phyloP scores from a whole-genome alignment of 2,888 invertebrate species.

The Gerosis bhagava region DNA sequence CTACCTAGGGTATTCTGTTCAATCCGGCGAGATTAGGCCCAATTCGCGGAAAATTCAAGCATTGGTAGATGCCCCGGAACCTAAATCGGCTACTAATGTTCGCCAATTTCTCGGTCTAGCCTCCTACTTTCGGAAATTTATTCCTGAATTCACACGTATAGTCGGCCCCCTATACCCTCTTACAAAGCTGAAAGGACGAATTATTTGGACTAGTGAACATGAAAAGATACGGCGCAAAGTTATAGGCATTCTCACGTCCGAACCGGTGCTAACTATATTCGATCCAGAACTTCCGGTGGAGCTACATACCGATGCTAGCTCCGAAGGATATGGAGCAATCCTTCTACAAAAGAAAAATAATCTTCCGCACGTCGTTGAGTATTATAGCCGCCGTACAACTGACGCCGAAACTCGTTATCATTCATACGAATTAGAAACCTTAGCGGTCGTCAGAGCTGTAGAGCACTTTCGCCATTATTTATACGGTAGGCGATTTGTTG shows the following conservation, averaged over 20 bases:
- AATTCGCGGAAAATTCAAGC: constrained; percentile 18
- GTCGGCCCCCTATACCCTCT: constrained; percentile 37
- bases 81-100: constrained; percentile 32
- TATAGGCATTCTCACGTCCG: no score
- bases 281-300: constrained; percentile 29
- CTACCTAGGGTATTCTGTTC: constrained; percentile 8
- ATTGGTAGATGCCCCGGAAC: constrained; percentile 23
- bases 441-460: constrained; percentile 29
- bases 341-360: constrained; percentile 27
- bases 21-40: constrained; percentile 1
- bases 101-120: constrained; percentile 34
- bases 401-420: constrained; percentile 29
- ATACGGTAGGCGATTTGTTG: constrained; percentile 18
- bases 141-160: constrained; percentile 31
- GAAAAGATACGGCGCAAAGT: no score
- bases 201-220: no score
- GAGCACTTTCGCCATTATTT: constrained; percentile 30
- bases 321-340: constrained; percentile 30
- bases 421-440: no score
- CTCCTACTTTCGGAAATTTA: constrained; percentile 33
- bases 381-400: constrained; percentile 25
- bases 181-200: constrained; percentile 34
- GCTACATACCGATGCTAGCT: constrained; percentile 34
- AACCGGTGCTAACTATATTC: constrained; percentile 32
- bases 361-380: constrained; percentile 20